Percentiles rank a stretch among this genome's conserved stretches.
Evolutionary conservation across 2,888 invertebrate species (phyloP).

Genomic region (Lasioglossum villosulum): DNA sequence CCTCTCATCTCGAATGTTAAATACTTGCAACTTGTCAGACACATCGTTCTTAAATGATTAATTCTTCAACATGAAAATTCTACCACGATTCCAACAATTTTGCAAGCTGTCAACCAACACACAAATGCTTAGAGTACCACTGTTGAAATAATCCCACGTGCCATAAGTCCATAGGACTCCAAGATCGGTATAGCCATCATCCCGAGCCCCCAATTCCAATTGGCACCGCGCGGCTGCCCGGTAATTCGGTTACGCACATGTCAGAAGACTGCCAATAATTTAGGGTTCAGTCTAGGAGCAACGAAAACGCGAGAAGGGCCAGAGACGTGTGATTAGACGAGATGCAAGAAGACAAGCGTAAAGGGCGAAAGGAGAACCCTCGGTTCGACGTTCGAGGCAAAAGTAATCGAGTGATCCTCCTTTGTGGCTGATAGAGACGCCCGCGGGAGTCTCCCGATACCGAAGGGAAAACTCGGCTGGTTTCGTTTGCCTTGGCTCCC

Average conservation of each 20-base stretch:
- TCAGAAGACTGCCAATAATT: not conserved
- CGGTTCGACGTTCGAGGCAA: constrained; percentile 18
- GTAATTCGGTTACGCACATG: constrained; percentile 30
- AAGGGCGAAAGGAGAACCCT: not conserved
- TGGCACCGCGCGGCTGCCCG: not conserved
- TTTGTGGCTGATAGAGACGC: constrained; percentile 56
- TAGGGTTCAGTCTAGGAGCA: not conserved
- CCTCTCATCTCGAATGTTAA: not conserved
- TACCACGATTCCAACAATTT: not conserved
- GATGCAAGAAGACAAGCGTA: constrained; percentile 40
- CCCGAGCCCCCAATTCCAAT: not conserved
- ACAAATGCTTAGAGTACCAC: not conserved
- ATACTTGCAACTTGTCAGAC: not conserved
- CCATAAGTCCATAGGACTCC: not conserved
- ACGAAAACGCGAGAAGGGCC: not conserved
- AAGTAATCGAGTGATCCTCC: constrained; percentile 57
- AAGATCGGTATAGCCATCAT: not conserved
- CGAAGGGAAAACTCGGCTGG: constrained; percentile 29
- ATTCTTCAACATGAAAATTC: not conserved
- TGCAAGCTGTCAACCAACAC: accelerated
- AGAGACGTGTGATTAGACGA: constrained; percentile 41
- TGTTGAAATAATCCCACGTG: not conserved
- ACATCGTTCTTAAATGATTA: too few relatives aligned
- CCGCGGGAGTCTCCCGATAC: constrained; percentile 45
- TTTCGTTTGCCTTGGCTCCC: constrained; percentile 60